phyloP scores from a whole-genome alignment of 2,113 vertebrate genomes.

The Corythoichthys intestinalis region DNA sequence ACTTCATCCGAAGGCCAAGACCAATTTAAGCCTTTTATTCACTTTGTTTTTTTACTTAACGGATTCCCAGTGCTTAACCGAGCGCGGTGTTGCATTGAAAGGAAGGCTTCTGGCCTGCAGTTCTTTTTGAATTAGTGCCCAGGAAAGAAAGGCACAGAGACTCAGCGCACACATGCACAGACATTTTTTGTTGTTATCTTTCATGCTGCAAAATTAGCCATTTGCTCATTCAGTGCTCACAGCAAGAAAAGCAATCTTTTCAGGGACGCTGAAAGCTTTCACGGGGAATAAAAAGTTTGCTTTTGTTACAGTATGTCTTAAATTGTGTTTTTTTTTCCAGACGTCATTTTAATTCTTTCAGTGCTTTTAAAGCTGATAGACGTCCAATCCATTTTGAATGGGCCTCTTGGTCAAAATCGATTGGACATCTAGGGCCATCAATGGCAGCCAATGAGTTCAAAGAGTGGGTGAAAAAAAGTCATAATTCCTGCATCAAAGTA shows the following conservation, averaged over 20 bases:
- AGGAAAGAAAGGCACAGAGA: neutral
- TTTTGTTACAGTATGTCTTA: conserved; percentile 8
- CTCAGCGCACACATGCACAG: neutral
- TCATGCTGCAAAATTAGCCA: conserved; percentile 4
- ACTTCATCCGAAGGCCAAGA: conserved; percentile 6
- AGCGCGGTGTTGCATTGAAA: conserved; percentile 20
- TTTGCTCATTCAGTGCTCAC: conserved; percentile 4
- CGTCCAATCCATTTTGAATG: conserved; percentile 45
- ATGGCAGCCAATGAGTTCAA: no score
- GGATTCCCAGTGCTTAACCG: conserved; percentile 24
- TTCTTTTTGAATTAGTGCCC: conserved; percentile 19
- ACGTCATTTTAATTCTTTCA: neutral
- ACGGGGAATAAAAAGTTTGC: conserved; percentile 36
- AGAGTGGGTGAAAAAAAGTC: no score
- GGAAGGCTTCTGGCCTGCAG: conserved; percentile 2
- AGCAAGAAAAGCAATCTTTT: conserved; percentile 27
- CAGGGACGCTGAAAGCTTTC: conserved; percentile 5
- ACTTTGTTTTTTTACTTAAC: neutral
- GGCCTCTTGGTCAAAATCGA: neutral
- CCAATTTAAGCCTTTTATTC: conserved; percentile 16
- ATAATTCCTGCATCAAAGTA: no score
- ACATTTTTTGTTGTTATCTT: neutral
- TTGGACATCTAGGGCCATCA: no score
- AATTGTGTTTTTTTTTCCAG: conserved; percentile 18
- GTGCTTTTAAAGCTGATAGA: no score